phyloP scores from a whole-genome alignment of 2,113 vertebrate species.

The Ellobius talpinus region DNA sequence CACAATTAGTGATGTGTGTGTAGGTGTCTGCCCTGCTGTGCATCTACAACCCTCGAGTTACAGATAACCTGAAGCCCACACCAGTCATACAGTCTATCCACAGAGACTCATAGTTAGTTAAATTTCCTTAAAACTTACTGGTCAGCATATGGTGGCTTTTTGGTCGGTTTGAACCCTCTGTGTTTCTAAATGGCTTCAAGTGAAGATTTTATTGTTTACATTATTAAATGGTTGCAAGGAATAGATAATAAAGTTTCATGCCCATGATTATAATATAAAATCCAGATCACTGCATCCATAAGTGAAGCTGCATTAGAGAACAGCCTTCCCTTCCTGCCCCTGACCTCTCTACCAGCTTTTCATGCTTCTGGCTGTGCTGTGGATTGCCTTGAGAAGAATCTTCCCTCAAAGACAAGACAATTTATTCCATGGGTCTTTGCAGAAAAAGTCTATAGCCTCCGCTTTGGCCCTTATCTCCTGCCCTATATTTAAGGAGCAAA shows the following conservation, averaged over 20 bases:
- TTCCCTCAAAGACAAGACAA: neutral
- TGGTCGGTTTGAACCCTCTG: no score
- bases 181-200: neutral
- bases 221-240: neutral
- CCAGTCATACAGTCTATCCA: accelerated
- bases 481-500: neutral
- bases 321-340: accelerated
- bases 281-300: neutral
- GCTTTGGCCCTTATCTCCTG: neutral
- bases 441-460: neutral
- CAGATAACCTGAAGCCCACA: neutral
- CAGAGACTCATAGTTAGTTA: accelerated
- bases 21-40: neutral
- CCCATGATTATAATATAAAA: neutral
- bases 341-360: neutral
- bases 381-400: neutral
- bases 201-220: neutral
- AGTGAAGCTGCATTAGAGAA: neutral
- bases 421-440: neutral
- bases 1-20: neutral
- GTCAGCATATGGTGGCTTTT: neutral
- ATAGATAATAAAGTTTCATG: neutral
- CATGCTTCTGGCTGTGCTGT: accelerated
- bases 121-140: neutral
- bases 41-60: neutral